Percentiles rank a stretch among this genome's conserved stretches.
These are phyloP conservation scores for Cydia pomonella DNA, from an alignment of 1,140 invertebrate species.

Conservation along the genomic window DNA sequence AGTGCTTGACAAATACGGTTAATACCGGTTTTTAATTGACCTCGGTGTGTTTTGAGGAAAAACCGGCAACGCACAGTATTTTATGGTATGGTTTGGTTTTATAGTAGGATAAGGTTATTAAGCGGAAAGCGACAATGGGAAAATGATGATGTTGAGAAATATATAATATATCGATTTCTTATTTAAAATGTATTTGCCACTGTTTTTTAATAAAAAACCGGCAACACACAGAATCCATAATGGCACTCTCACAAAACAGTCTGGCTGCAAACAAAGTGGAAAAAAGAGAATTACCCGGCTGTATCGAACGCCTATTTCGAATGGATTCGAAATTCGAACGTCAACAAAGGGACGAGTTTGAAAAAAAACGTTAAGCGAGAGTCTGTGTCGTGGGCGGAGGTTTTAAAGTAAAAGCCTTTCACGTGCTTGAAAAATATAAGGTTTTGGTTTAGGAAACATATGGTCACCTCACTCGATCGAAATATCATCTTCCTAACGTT, in stretches of 20 bases:
- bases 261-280: constrained; percentile 27
- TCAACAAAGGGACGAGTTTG: constrained; percentile 29
- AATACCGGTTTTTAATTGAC: background rate
- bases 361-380: constrained; percentile 20
- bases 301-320: constrained; percentile 30
- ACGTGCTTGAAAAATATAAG: no score
- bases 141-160: background rate
- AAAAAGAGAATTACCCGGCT: constrained; percentile 3
- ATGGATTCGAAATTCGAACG: constrained; percentile 25
- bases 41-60: background rate
- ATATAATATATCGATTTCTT: background rate
- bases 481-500: no score
- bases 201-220: background rate
- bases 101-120: no score
- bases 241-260: constrained; percentile 22
- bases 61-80: background rate
- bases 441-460: background rate
- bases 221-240: constrained; percentile 30
- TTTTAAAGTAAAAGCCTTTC: no score
- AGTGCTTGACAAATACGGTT: background rate
- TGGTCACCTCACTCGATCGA: no score
- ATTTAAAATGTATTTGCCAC: background rate
- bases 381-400: background rate
- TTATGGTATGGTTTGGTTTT: no score
- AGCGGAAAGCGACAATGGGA: no score